Conservation (phyloP, 2,797 vertebrate genomes). For the Sciaenops ocellatus region DNA sequence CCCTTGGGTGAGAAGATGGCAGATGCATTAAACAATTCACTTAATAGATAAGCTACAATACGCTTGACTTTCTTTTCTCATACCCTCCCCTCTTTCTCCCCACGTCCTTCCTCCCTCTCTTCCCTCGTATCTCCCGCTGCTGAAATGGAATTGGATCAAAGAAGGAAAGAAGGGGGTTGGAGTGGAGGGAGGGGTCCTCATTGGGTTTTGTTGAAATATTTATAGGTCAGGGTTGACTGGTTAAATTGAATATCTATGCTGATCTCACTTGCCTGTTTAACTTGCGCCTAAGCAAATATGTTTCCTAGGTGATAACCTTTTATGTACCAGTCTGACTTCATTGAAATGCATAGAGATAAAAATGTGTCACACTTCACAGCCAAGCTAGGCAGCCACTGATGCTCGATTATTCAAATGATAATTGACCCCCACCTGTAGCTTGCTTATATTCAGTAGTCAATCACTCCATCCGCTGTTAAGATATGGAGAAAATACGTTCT, state of each 20-base stretch:
- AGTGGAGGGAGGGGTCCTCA: conserved; percentile 86
- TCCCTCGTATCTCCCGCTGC: conserved; percentile 89
- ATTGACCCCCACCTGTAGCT: conserved; percentile 99
- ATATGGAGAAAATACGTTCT: conserved; percentile 94
- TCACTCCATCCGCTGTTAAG: conserved; percentile 98
- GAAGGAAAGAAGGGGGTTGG: conserved; percentile 74
- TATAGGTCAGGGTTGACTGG: conserved; percentile 99
- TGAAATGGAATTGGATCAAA: conserved; percentile 99
- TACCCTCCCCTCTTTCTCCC: conserved; percentile 66
- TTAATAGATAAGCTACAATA: conserved; percentile 97
- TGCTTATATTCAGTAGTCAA: conserved; percentile 96
- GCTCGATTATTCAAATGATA: conserved; percentile 99
- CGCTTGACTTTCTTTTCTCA: conserved; percentile 93
- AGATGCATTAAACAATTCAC: conserved; percentile 97
- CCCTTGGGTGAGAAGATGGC: conserved; percentile 90
- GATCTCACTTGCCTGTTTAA: conserved; percentile 99
- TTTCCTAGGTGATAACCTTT: conserved; percentile 99
- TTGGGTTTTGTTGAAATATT: conserved; percentile 99
- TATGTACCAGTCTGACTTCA: conserved; percentile 99
- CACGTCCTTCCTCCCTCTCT: conserved; percentile 67
- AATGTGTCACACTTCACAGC: conserved; percentile 98
- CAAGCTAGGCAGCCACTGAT: conserved; percentile 91
- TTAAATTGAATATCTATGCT: conserved; percentile 99
- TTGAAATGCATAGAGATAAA: conserved; percentile 99
- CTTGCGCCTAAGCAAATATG: conserved; percentile 99